Evolutionary conservation across 2,113 vertebrate species (phyloP), one percentile per base, ranked within the genome.

Genomic region (Pteronura brasiliensis): DNA sequence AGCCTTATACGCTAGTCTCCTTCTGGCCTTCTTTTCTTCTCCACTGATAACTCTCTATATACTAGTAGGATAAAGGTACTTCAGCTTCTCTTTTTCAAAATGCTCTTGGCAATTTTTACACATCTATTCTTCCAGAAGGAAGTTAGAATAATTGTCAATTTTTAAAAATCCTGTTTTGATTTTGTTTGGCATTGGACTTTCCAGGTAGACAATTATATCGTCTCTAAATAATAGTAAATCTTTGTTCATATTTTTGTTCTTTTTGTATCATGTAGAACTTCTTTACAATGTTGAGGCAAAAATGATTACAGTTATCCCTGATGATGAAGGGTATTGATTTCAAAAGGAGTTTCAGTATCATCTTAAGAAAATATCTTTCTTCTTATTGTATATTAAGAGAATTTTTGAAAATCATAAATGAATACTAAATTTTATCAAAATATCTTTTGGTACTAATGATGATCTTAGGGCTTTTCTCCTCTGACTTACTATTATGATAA

Each of bases 361-460:
- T 42, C 39, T 1, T 74, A 74, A 74, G 69, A 74, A 88, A 59
- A 12, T 44, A 29, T 42, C 14, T 83, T 42, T 74, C 39, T 74
- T 47, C 11, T 63, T 86, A 52, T 29, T 91, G 18, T 65, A 4
- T 81, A 81, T 39, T 76, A 42, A 44, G 44, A 76, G 36, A 36
- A 18, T 27, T 77, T 89, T 83, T 83, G 5, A 67, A 80, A 88
- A 93, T 88, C 31, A 74, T 36, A 71, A 79, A 71, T 49, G 21
- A 27, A 67, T 91, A 77, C 65, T 61, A 80, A 92, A 31, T 63
- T 86, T 71, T 85, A 79, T 79, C 71, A 96, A 96, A 83, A 25
- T 71, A 71, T 72, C 25, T 77, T 93, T 55, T 74, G 36, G 21
- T 69, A 89, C 25, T 90, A 90, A 42, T 12, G 3, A 93, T 76